Evolutionary conservation across 2,113 vertebrate species (phyloP), one percentile per base, ranked within the genome.

Genomic region (Girardinichthys multiradiatus): DNA sequence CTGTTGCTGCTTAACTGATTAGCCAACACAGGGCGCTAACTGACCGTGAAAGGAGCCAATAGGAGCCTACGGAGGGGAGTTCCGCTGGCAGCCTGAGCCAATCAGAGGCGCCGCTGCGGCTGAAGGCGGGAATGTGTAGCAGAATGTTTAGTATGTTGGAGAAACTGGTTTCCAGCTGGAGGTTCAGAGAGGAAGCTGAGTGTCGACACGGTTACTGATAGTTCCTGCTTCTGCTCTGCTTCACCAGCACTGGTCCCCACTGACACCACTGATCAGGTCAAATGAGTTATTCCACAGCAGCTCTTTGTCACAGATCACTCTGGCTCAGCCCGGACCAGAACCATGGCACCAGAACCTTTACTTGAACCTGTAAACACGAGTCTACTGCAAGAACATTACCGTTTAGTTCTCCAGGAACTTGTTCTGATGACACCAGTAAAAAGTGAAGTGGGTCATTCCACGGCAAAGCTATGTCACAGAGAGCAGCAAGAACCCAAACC

Each of bases 41-140:
- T 19, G 87, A 79, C 80, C 11, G 1, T 1, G 0, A 1, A 0
- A 13, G 10, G 24, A 28, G 81, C 90, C 86, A 92, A 90, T 86
- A 1, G 31, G 5, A 35, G 1, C 2, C 29, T 54, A 15, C 2
- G 1, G 0, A n/a, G 39, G 13, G 27, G 17, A 7, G 64, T 29
- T 1, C 21, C 0, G 0, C 10, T 19, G 4, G 27, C 24, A 1
- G 27, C 15, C 0, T 14, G 12, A 66, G 28, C 76, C 76, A 79
- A 79, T 79, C 76, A 68, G 57, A 63, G 15, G 35, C 29, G 19
- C 0, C 10, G 17, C n/a, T 42, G 64, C 6, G 1, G 2, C 4
- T 21, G 57, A 27, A 54, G 76, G 58, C 76, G 65, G 70, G 58
- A 67, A 68, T 27, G 4, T 64, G 30, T 15, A 57, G 63, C 62